Percentiles rank a stretch among this genome's conserved stretches.
Conservation (phyloP, 2,113 vertebrate genomes). For the Protobothrops flavoviridis region DNA sequence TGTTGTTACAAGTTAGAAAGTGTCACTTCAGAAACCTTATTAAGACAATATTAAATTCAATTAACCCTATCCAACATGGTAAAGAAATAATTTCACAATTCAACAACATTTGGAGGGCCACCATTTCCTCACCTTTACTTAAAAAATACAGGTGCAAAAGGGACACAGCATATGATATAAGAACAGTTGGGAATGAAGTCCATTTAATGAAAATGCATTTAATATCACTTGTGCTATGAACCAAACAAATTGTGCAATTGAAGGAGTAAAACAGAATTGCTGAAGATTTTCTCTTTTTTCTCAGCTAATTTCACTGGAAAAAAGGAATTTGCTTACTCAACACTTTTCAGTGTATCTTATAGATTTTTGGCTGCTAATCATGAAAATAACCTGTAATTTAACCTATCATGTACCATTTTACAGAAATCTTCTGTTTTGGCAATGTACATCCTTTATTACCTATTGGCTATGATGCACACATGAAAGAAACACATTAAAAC, state of each 20-base stretch:
- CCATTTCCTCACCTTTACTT: background rate
- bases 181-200: background rate
- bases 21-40: background rate
- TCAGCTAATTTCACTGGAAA: background rate
- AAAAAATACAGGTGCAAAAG: conserved; percentile 9
- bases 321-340: background rate
- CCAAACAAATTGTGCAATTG: background rate
- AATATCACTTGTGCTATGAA: background rate
- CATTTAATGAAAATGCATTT: background rate
- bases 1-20: background rate
- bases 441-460: background rate
- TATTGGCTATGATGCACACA: background rate
- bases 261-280: background rate
- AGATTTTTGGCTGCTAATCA: background rate
- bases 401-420: background rate
- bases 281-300: background rate
- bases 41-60: background rate
- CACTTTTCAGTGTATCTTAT: background rate
- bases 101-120: background rate
- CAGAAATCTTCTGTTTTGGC: background rate
- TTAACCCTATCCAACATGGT: background rate
- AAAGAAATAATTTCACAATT: background rate
- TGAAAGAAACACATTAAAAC: background rate
- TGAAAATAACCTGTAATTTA: background rate
- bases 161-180: background rate